Base-by-base conservation (phyloP, 1,140 invertebrate genomes). In the Drosophila bipectinata region DNA sequence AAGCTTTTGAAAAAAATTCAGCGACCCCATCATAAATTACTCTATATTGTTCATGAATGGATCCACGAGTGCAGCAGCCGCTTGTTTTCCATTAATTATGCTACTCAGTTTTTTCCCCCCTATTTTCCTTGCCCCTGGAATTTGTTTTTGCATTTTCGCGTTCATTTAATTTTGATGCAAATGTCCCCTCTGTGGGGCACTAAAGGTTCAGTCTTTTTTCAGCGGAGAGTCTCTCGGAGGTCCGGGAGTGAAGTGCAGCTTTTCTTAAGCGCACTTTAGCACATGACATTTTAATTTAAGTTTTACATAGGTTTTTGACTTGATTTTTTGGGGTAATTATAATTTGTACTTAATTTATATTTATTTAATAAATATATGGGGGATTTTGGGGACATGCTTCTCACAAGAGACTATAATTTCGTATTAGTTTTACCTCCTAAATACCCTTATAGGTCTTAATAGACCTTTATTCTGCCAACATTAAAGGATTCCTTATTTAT, bases 71-170 rank as follows among this genome's bases (percentile, higher is more conserved):
- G 37, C 55, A 72, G 45, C 53, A 41, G 55, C 39, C 56, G 57
- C 34, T 47, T 69, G 60, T 77, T 81, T 72, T 77, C 51, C 67
- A 72, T 81, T 81, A 69, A 81, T 81, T 76, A 81, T 68, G 44
- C 51, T 34, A 4, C 47, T 9, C 58, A 39, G 10, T 39, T 44
- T 32, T 51, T 51, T 21, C 10, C 34, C 63, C 47, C 47, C 0
- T 41, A 30, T 45, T 49, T 73, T 57, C 37, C 24, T 58, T 34
- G 15, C 21, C 32, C n/a, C 7, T 52, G 15, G 9, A 18, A 53
- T 52, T 47, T 15, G 15, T 15, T 18, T 47, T 18, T 66, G 60
- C 47, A 67, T 64, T 67, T 67, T 64, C 37, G 54, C 71, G 57
- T 76, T 75, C 56, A 68, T 56, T 67, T 55, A 28, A 60, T 34